Evolutionary conservation across 2,113 vertebrate genomes (phyloP).

Genomic region (Taurulus bubalis): DNA sequence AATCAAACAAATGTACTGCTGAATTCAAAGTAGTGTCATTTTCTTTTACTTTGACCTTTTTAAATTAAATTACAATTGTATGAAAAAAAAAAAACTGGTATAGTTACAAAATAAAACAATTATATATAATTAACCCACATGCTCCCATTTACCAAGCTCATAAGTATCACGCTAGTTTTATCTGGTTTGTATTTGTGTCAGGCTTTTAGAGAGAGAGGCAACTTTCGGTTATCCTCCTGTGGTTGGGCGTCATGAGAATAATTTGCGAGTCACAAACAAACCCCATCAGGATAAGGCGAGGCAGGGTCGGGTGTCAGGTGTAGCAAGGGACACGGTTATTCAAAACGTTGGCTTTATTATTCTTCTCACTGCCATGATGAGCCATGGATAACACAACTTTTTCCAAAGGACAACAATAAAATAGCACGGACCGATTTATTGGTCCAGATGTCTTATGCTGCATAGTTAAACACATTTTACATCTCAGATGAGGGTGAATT

Average conservation of each 20-base stretch:
- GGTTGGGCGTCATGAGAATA: constrained; percentile 42
- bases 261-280: constrained; percentile 41
- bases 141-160: background rate
- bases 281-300: constrained; percentile 14
- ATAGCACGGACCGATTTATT: background rate
- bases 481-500: background rate
- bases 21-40: background rate
- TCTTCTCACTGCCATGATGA: background rate
- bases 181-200: constrained; percentile 20
- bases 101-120: background rate
- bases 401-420: background rate
- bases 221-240: constrained; percentile 28
- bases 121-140: constrained; percentile 19
- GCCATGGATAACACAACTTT: background rate
- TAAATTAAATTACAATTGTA: background rate
- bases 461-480: background rate
- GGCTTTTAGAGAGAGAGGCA: constrained; percentile 19
- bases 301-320: constrained; percentile 45
- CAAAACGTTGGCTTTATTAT: constrained; percentile 27
- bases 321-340: constrained; percentile 22
- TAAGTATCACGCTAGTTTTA: background rate
- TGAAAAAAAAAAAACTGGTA: background rate
- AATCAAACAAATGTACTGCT: background rate
- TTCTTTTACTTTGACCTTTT: background rate
- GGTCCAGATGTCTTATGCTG: background rate